Evolutionary conservation across 2,888 invertebrate species (phyloP), one percentile per base, ranked within the genome.

Genomic region (Polylopha cassiicola): DNA sequence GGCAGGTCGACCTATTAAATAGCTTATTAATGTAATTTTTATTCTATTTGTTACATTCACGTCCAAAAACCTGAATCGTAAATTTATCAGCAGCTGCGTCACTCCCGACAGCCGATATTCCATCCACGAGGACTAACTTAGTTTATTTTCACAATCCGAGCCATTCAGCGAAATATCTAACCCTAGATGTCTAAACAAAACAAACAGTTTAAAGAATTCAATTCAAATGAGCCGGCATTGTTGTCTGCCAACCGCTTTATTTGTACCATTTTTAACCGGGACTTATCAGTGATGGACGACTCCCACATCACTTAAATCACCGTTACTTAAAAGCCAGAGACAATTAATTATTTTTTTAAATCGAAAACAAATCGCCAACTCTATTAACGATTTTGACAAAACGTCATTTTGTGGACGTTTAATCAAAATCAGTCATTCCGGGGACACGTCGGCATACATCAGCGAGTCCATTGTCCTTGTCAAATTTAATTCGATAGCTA

Each of bases 161-260:
- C 56, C 53, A 59, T 47, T 53, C 53, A 51, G 53, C 65, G 63
- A 68, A 65, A 57, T 66, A 60, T 20, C 30, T 33, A 41, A 37
- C 41, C 23, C 31, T 44, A 44, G 44, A 37, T 41, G 63, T 61
- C 61, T 57, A 56, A 58, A 57, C 58, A 61, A 62, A 67, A 69
- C 61, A 61, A 66, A 47, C 38, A 54, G 48, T 44, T 41, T 51
- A 37, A 54, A 64, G 58, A 60, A 76, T 79, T 76, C 74, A 73
- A 82, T 81, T 79, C 78, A 77, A 80, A 78, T 74, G 61, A 51
- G 55, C 61, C 63, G 58, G 71, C 69, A 82, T 81, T 82, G 82
- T 82, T 81, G 82, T 82, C 82, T 84, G 76, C 65, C 62, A 54
- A 57, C 53, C 50, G 48, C 52, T 68, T 66, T 67, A 59, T 72